Evolutionary conservation across 2,888 invertebrate genomes (phyloP).

Genomic region (Melinaea marsaeus): DNA sequence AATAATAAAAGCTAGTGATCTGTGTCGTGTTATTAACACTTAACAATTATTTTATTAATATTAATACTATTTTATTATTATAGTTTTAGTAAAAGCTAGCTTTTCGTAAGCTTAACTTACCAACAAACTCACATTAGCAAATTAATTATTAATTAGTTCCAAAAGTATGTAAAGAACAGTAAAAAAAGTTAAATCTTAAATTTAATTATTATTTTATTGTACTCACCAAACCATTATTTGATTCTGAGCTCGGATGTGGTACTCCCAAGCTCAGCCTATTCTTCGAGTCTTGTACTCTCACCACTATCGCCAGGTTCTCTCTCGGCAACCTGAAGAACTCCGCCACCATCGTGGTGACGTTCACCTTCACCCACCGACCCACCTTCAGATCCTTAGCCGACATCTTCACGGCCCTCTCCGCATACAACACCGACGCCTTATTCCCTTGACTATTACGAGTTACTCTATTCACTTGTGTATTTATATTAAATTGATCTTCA

Average conservation of each 20-base stretch:
- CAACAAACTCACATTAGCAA: no score
- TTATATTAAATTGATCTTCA: constrained; percentile 61
- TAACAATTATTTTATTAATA: no score
- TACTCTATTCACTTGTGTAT: constrained; percentile 63
- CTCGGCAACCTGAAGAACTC: constrained; percentile 87
- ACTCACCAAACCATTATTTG: constrained; percentile 72
- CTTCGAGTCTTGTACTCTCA: constrained; percentile 82
- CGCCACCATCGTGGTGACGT: constrained; percentile 84
- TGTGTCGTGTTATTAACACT: no score
- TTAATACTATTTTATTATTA: no score
- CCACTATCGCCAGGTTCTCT: constrained; percentile 86
- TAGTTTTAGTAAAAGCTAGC: no score
- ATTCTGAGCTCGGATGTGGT: constrained; percentile 81
- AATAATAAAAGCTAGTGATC: no score
- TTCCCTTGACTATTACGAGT: constrained; percentile 62
- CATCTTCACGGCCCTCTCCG: constrained; percentile 64
- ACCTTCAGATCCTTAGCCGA: constrained; percentile 71
- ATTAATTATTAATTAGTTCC: no score
- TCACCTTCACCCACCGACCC: constrained; percentile 86
- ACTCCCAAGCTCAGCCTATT: constrained; percentile 80
- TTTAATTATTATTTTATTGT: constrained; percentile 7
- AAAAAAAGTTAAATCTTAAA: background rate
- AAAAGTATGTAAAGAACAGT: no score
- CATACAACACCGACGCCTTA: constrained; percentile 62
- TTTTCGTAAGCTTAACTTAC: no score